Conservation (phyloP, 2,797 vertebrate genomes). For the Sebastes ruberrimus region DNA sequence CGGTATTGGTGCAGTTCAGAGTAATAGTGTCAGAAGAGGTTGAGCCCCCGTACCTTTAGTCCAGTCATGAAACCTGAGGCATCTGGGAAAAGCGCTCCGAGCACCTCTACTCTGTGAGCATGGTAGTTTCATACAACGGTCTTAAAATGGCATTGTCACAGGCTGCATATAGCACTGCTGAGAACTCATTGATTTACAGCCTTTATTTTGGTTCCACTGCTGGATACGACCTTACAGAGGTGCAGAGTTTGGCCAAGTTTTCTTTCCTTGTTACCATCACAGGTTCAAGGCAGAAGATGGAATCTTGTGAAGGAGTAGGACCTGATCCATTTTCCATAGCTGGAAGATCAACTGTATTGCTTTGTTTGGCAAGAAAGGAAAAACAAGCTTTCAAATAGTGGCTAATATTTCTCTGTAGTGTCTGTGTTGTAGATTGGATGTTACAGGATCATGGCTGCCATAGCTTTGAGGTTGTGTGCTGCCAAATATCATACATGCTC, state of each 20-base stretch:
- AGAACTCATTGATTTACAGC: conserved; percentile 5
- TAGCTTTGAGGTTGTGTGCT: not conserved
- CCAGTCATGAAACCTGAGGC: conserved; percentile 28
- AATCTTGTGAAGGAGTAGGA: conserved; percentile 16
- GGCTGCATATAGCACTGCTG: not conserved
- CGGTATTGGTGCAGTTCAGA: not conserved
- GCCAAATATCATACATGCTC: not conserved
- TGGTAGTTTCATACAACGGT: not conserved
- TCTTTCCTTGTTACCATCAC: conserved; percentile 1
- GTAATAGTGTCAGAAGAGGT: conserved; percentile 17
- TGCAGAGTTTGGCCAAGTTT: conserved; percentile 20
- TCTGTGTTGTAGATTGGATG: conserved; percentile 1
- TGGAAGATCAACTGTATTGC: conserved; percentile 19
- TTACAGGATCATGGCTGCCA: not conserved
- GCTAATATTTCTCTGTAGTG: not conserved
- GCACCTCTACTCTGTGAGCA: conserved; percentile 8
- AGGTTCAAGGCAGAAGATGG: conserved; percentile 12
- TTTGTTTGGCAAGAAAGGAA: conserved; percentile 22
- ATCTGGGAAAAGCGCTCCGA: conserved; percentile 10
- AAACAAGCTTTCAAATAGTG: not conserved
- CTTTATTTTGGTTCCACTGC: not conserved
- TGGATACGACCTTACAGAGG: conserved; percentile 3
- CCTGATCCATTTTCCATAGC: conserved; percentile 29
- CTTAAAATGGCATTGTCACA: not conserved
- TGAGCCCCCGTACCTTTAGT: not conserved